Base-by-base conservation (phyloP, 2,797 vertebrate genomes). In the Microctenopoma stevenorrisi region DNA sequence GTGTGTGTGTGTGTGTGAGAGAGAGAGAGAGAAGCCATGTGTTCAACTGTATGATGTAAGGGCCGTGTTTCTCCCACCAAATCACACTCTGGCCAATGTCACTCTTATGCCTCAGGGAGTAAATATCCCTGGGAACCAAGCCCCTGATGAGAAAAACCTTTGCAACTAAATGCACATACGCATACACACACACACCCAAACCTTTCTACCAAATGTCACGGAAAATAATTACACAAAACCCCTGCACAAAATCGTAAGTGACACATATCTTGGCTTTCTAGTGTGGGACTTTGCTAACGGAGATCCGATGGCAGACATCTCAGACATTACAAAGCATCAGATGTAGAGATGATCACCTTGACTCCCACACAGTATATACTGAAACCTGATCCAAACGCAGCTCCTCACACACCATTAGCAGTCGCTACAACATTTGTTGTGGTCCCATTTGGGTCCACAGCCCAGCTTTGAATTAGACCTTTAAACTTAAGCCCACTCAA, bases 41-140 rank as follows among this genome's bases (percentile, higher is more conserved):
- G 84, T 89, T 89, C 53, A 64, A 77, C 73, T 81, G 74, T 77
- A 85, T 87, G 89, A 93, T 90, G 85, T 75, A 86, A 83, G 71
- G 58, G 71, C 72, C 75, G 77, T 72, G 81, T 88, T 90, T 84
- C 84, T 90, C 85, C 85, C 82, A 82, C 78, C 80, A 76, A 89
- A 82, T 91, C 87, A 69, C 82, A 88, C 82, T 89, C 93, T 93
- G 92, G 90, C 82, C 87, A 91, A 78, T 90, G 90, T 93, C 91
- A 92, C 86, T 86, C 76, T 35, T 74, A 72, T 82, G 90, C 88
- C 90, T 87, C 74, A 2, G 87, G 89, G 88, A 82, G 77, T 72
- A 79, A 78, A 88, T 87, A 90, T 89, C 86, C 87, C 90, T 93
- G 92, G 82, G 93, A 94, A 94, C 88, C 57, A 12, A 90, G 70